phyloP scores from a whole-genome alignment of 1,140 invertebrate species.

The Macrobrachium nipponense region DNA sequence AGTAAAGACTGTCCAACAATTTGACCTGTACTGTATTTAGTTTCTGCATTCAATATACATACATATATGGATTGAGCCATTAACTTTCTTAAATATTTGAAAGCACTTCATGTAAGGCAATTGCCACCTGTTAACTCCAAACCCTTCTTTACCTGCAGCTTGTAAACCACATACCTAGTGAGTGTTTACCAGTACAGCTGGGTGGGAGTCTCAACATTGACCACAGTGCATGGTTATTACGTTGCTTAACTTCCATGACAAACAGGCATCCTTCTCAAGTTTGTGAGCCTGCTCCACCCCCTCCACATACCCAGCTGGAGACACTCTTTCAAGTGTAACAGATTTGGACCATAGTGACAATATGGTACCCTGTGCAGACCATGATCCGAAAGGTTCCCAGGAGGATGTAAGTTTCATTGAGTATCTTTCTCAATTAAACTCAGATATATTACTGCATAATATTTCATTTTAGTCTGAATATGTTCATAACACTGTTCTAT shows the following conservation, averaged over 20 bases:
- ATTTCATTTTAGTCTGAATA: no score
- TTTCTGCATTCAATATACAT: no score
- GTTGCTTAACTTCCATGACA: slow-evolving; percentile 79
- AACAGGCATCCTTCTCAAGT: slow-evolving; percentile 67
- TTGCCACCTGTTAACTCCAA: slow-evolving; percentile 27
- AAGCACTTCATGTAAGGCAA: background rate
- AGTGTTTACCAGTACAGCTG: slow-evolving; percentile 85
- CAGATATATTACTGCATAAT: no score
- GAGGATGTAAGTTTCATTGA: slow-evolving; percentile 21
- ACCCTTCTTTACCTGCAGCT: slow-evolving; percentile 65
- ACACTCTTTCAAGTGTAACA: background rate
- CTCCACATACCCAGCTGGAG: slow-evolving; percentile 15
- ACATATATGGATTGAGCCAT: no score
- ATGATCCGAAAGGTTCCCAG: slow-evolving; percentile 32
- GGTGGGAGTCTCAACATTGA: slow-evolving; percentile 87
- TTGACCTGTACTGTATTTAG: no score
- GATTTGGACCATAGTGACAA: slow-evolving; percentile 18
- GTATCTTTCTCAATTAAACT: no score
- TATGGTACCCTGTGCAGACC: slow-evolving; percentile 35
- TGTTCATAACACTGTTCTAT: no score
- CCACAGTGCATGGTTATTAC: slow-evolving; percentile 88
- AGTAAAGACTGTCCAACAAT: no score
- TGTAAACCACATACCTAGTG: slow-evolving; percentile 72
- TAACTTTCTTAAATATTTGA: background rate
- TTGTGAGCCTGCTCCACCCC: slow-evolving; percentile 52